phyloP scores from a whole-genome alignment of 2,113 vertebrate genomes.

The Prinia subflava region DNA sequence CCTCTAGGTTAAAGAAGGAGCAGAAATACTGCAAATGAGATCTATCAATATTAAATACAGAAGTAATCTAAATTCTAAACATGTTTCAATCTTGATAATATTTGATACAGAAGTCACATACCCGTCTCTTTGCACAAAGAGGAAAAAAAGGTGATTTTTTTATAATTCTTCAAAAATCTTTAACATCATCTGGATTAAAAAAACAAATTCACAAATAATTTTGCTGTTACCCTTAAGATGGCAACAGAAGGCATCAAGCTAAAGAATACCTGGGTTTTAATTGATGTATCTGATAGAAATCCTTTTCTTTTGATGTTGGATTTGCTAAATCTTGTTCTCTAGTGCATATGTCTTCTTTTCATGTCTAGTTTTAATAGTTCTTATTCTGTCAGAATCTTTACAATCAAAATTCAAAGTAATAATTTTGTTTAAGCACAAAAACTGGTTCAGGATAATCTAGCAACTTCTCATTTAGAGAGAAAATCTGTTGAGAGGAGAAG shows the following conservation, averaged over 20 bases:
- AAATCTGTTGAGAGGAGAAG: background rate
- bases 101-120: background rate
- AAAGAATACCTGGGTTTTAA: background rate
- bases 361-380: background rate
- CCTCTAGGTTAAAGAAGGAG: background rate
- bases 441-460: background rate
- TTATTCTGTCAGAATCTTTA: background rate
- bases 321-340: background rate
- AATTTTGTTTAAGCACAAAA: background rate
- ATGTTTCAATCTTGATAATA: background rate
- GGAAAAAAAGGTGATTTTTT: background rate
- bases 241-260: background rate
- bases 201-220: background rate
- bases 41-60: constrained; percentile 8
- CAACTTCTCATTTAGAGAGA: background rate
- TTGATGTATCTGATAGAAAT: background rate
- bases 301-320: background rate
- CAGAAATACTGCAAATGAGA: background rate
- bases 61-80: background rate
- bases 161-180: background rate
- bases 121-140: background rate
- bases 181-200: background rate
- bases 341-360: background rate
- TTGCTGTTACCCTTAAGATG: background rate
- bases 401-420: background rate